A percentile compares a stretch with the other conserved stretches of the same genome.
Evolutionary conservation across 2,797 vertebrate species (phyloP).

Genomic region (Lagorchestes hirsutus): DNA sequence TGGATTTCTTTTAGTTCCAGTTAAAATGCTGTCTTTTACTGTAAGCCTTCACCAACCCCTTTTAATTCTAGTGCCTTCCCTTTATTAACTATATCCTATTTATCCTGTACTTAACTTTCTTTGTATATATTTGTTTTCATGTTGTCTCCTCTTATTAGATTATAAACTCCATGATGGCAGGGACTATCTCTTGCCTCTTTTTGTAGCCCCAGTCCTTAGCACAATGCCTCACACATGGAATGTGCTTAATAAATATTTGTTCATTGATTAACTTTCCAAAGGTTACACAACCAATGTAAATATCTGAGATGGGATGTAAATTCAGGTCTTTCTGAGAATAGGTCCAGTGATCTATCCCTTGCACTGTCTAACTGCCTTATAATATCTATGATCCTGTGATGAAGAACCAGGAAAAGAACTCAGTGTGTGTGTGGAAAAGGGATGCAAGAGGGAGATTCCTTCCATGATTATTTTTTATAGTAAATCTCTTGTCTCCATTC

Average conservation of each 20-base stretch:
- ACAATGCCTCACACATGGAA: background rate
- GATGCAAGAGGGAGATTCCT: background rate
- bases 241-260: background rate
- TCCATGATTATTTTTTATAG: background rate
- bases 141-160: background rate
- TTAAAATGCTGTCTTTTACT: background rate
- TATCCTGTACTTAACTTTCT: background rate
- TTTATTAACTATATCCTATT: background rate
- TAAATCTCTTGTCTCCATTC: background rate
- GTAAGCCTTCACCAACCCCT: background rate
- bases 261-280: background rate
- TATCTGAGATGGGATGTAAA: background rate
- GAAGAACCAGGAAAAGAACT: background rate
- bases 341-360: background rate
- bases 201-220: background rate
- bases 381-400: background rate
- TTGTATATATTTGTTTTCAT: background rate
- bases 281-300: background rate
- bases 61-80: background rate
- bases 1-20: background rate
- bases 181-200: background rate
- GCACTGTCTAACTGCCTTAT: background rate
- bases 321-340: background rate
- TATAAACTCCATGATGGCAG: background rate
- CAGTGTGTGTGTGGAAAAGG: background rate